Evolutionary conservation across 2,888 invertebrate species (phyloP), one percentile per base, ranked within the genome.

Genomic region (Drosophila emarginata): DNA sequence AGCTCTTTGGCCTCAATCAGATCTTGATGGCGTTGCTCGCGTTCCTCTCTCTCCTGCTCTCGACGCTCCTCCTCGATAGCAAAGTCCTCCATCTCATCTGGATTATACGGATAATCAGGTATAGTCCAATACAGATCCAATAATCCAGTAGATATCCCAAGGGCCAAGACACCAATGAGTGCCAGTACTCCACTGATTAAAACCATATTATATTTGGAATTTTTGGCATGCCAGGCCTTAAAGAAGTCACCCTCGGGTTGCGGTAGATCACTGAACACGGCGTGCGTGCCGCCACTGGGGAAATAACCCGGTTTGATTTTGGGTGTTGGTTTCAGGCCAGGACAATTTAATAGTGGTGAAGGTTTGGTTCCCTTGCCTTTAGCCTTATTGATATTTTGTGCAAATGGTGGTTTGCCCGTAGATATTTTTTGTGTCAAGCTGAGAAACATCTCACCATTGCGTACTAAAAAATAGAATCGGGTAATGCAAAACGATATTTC

Each of bases 31-130:
- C 62, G 68, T 67, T 70, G 23, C 23, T 77, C 76, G 0, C 78
- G 78, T 14, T 62, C 73, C 52, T 64, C 75, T 18, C 61, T 68
- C 67, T 78, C 84, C 64, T 63, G 23, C 52, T 59, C 58, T 0
- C 75, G 74, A 4, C 84, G 81, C 61, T 86, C 68, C 15, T 74
- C 73, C 50, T 79, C 81, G 7, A 39, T 9, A 1, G 59, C 73
- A 4, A 84, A 84, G n/a, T 78, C 73, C 23, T 84, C 71, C 72
- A 68, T 68, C 58, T 84, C 84, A 1, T 77, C 76, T 0, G 83
- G 81, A 12, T 77, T 83, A 28, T 84, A 84, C 0, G 84, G 84
- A 76, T 84, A 84, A 0, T 79, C 76, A 4, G 84, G 84, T 3
- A 81, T 11, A 4, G 2, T 5, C 14, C 37, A 53, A 51, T 72